Evolutionary conservation across 2,797 vertebrate species (phyloP), one percentile per base, ranked within the genome.

Genomic region (Thalassophryne amazonica): DNA sequence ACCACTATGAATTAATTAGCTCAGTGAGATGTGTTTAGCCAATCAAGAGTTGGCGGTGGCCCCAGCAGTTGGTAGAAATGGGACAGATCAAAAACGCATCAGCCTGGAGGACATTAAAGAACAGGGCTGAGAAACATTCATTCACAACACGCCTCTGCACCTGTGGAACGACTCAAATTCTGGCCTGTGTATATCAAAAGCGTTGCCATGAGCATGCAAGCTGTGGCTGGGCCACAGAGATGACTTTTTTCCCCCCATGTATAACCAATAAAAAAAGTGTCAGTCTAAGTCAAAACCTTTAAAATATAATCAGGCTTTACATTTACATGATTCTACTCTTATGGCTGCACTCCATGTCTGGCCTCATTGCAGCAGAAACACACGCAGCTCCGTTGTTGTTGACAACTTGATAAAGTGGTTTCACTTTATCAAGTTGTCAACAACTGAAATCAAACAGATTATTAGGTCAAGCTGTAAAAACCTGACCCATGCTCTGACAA

Each of bases 121-220:
- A n/a, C n/a, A n/a, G n/a, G n/a, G n/a, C n/a, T n/a, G n/a, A n/a
- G n/a, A n/a, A n/a, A n/a, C n/a, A n/a, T n/a, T n/a, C n/a, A n/a
- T n/a, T n/a, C n/a, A n/a, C n/a, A n/a, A n/a, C n/a, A n/a, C n/a
- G n/a, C n/a, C n/a, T n/a, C 4, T 69, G 48, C 41, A 69, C 60
- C 51, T 50, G 27, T 42, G 22, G 29, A 36, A 64, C 12, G 50
- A 63, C 41, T 51, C 36, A 7, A 55, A 62, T 22, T 56, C 36
- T 54, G 39, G 50, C 60, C 59, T 66, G 57, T 63, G 56, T 31
- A 36, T 60, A 18, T 39, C 58, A 63, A 69, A 69, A 56, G 16
- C 28, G 43, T 14, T 20, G 51, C 36, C 48, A 46, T 4, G 6
- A 53, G 9, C 28, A 43, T 3, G 5, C 19, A 18, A 21, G 11